Base-by-base conservation (phyloP, 1,140 invertebrate genomes). In the Orchesella cincta region DNA sequence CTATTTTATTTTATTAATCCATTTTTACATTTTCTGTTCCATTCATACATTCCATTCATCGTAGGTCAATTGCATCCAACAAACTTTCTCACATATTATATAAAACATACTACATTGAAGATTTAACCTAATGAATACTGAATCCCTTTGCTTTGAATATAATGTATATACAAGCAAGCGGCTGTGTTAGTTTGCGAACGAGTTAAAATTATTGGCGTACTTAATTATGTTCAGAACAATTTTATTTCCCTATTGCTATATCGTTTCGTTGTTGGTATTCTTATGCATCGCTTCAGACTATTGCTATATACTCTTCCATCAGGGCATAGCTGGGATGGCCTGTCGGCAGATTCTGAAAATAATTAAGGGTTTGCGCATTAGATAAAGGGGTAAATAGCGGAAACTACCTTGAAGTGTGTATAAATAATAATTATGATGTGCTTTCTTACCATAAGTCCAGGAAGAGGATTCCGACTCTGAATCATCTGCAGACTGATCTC, bases 191-290 rank as follows among this genome's bases (percentile, higher is more conserved):
- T 46, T 46, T 46, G 20, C 8, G 20, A 12, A 46, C 39, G 8
- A 46, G 20, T 46, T 46, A 12, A 20, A 20, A 46, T 46, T 46
- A 46, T 46, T 12, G 8, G 39, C 20, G 20, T 46, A 12, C 39
- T 20, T n/a, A 46, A 46, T 46, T 46, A 20, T 46, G 20, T 67
- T 31, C 33, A 67, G 31, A 67, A 67, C 23, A 67, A 23, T 33
- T 67, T 67, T 67, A 67, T 67, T 67, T 67, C 62, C 31, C 62
- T 67, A 23, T 67, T 33, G 12, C 26, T 67, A n/a, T 33, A 12
- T 29, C 31, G 2, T n/a, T 67, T 67, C 33, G 62, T 67, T 29
- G 62, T 67, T 3, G 62, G 62, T 3, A 67, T 67, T 67, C 33
- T 67, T 14, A 31, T 26, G n/a, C 62, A 67, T 67, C 62, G 26